Percentiles rank a stretch among this genome's conserved stretches.
Evolutionary conservation across 1,140 invertebrate species (phyloP).

Genomic region (Achatina immaculata): DNA sequence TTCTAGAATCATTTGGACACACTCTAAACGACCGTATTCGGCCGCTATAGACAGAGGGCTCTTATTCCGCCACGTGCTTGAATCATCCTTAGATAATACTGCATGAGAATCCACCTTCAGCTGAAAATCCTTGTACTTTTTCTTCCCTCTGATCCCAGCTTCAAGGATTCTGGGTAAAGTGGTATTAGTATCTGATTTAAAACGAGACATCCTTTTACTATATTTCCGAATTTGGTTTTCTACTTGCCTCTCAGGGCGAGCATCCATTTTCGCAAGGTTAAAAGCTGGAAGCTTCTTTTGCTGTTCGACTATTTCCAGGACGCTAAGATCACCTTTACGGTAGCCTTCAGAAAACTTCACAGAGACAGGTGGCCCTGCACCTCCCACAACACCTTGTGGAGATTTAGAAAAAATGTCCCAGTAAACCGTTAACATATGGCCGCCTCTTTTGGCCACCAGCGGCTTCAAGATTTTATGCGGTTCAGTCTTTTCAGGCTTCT

Average conservation of each 20-base stretch:
- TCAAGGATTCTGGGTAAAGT: background rate
- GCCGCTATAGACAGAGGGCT: constrained; percentile 18
- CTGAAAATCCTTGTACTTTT: constrained; percentile 28
- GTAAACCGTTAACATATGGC: background rate
- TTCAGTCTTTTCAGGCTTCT: no score
- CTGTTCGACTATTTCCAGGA: no score
- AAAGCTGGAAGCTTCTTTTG: no score
- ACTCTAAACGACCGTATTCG: constrained; percentile 20
- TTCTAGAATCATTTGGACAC: constrained; percentile 21
- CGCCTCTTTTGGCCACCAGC: no score
- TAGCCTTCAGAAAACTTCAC: background rate
- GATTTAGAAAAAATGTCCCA: background rate
- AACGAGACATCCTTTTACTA: background rate
- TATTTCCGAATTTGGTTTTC: background rate
- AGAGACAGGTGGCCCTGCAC: background rate
- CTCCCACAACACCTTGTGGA: background rate
- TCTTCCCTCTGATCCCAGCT: constrained; percentile 18
- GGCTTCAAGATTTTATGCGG: no score
- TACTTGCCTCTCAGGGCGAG: no score
- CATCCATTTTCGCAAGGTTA: no score
- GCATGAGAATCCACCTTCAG: background rate
- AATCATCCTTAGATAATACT: background rate
- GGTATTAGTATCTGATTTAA: background rate
- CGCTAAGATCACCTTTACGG: no score
- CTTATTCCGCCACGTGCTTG: background rate